Evolutionary conservation across 2,888 invertebrate species (phyloP), one percentile per base, ranked within the genome.

Genomic region (Glaucopsyche alexis): DNA sequence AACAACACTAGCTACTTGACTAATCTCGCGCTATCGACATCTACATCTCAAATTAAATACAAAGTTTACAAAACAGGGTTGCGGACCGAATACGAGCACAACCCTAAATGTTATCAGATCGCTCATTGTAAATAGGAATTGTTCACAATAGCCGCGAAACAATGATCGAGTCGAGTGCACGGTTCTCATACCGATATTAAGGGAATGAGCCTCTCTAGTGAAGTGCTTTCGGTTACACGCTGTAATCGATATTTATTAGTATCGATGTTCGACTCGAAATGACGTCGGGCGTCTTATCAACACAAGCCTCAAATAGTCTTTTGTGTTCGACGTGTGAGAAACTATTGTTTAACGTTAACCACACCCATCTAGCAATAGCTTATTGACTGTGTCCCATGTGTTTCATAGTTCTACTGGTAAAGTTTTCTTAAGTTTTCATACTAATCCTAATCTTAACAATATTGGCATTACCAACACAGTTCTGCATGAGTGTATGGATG

Each of bases 191-290:
- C 72, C 71, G 71, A 72, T 67, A 50, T 71, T 74, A 70, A 77
- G 79, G 78, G 75, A 77, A 75, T 75, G 73, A 74, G 80, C 81
- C 80, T 83, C 80, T 82, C 72, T 79, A 78, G 77, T 85, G 82
- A 78, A 80, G 69, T 69, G 69, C 47, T 69, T 69, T 69, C 77
- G 75, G 81, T 77, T 80, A 79, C 76, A 74, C 79, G 78, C 79
- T 84, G 89, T 84, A 89, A 89, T 88, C 84, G 89, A 89, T 89
- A 89, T 85, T 84, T 83, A 84, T 82, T 84, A 81, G 81, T 83
- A 79, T 77, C 76, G 77, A 79, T 78, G 73, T 74, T 38, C 64
- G 49, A 73, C 74, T 74, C 76, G 66, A 72, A 73, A 75, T 74
- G 73, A 66, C 45, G 73, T 72, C 69, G 71, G 70, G 52, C 74